Base-by-base conservation (phyloP, 2,888 invertebrate genomes). In the Philopedon plagiatum region DNA sequence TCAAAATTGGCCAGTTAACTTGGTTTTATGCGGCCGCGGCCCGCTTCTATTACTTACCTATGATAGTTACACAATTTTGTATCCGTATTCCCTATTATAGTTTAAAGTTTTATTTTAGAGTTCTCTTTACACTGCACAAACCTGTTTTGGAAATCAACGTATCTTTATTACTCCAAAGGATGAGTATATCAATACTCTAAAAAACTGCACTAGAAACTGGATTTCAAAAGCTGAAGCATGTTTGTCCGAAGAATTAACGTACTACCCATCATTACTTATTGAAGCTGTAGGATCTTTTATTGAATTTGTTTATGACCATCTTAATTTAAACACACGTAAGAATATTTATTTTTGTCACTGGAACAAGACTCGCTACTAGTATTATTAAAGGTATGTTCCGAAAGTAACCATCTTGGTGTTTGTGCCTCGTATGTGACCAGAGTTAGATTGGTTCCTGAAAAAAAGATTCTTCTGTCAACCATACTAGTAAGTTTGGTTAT, bases 221-320 rank as follows among this genome's bases (percentile, higher is more conserved):
- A 26, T 65, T 2, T 15, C 15, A 34, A 41, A 39, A 19, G 11
- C 69, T 32, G 49, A 73, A 64, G 56, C 32, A 15, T 76, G 76
- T 34, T 69, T 76, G 11, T 23, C 66, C 1, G 73, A 71, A 7
- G 51, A 41, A n/a, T 37, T 60, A 19, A 76, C 68, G 54, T 76
- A 63, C 54, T 71, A 51, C 49, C 74, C 76, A 15, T 58, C 57
- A 15, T 75, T 76, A 21, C 5, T 71, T 7, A 21, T 75, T 5
- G 57, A 73, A 21, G 7, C 19, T 9, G 1, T 74, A 15, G 46
- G 57, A 37, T 67, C 72, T 2, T 15, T 75, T 0, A 32, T 62
- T 11, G 56, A 44, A 18, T 75, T 76, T 63, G 37, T 41, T 8
- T 75, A 76, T 57, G 62, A 62, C 18, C 60, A 75, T 54, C 8